Evolutionary conservation across 2,797 vertebrate species (phyloP).

Genomic region (Sorex maritimensis): DNA sequence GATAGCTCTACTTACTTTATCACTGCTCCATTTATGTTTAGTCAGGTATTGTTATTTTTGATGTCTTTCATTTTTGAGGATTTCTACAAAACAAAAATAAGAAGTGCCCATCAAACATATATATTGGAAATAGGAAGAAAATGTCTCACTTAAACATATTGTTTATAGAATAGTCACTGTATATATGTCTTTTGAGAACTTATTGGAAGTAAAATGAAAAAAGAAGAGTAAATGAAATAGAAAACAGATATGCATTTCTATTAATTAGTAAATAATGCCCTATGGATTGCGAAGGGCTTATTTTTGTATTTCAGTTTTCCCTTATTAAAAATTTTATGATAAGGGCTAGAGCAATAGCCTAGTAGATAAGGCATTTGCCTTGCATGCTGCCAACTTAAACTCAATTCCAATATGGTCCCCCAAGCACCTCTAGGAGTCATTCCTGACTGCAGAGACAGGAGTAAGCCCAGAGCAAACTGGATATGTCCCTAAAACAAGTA

Average conservation of each 20-base stretch:
- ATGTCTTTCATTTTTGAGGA: slow-evolving; percentile 84
- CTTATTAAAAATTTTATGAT: not conserved
- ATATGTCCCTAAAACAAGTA: no score
- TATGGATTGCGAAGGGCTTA: slow-evolving; percentile 1
- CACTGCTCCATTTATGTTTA: slow-evolving; percentile 70
- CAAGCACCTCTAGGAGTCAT: no score
- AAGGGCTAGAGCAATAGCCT: no score
- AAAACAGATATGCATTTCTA: slow-evolving; percentile 43
- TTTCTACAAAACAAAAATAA: slow-evolving; percentile 86
- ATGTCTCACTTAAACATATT: not conserved
- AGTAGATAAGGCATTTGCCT: no score
- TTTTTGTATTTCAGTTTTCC: slow-evolving; percentile 30
- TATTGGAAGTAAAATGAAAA: slow-evolving; percentile 12
- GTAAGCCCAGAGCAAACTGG: no score
- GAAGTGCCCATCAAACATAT: not conserved
- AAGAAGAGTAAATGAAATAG: slow-evolving; percentile 37
- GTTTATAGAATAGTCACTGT: not conserved
- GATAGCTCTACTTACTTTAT: slow-evolving; percentile 67
- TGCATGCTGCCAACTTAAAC: no score
- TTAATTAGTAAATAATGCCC: not conserved
- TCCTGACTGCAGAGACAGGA: no score
- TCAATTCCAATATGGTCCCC: no score
- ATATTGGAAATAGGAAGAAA: slow-evolving; percentile 26
- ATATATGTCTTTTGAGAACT: slow-evolving; percentile 40
- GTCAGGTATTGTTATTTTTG: slow-evolving; percentile 74